Evolutionary conservation across 2,113 vertebrate genomes (phyloP).

Genomic region (Tenrec ecaudatus): DNA sequence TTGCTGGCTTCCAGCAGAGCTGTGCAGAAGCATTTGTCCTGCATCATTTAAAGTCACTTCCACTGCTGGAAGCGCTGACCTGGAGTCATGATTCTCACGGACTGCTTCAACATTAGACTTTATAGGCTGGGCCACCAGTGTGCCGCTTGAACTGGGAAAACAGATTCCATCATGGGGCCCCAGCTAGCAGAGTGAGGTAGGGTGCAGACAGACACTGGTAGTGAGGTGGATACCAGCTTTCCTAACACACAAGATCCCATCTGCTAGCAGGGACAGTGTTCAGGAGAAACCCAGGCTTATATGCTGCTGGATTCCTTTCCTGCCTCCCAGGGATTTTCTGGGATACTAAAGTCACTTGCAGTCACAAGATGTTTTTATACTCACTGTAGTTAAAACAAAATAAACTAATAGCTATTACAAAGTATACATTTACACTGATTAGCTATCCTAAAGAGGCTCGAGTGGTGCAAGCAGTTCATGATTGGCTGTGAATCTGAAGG

Average conservation of each 20-base stretch:
- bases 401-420: background rate
- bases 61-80: background rate
- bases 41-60: background rate
- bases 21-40: background rate
- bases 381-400: background rate
- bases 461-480: background rate
- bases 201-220: background rate
- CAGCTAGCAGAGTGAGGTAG: background rate
- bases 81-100: background rate
- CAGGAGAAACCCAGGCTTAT: fast-evolving
- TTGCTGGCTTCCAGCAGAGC: background rate
- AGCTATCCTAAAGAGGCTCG: background rate
- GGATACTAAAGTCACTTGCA: background rate
- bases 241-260: background rate
- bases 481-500: background rate
- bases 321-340: background rate
- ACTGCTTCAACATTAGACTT: background rate
- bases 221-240: too few relatives aligned
- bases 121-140: background rate
- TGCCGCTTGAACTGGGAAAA: background rate
- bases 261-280: background rate
- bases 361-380: background rate
- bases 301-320: background rate
- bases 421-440: background rate
- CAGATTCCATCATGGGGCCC: background rate